Base-by-base conservation (phyloP, 1,140 invertebrate species). In the Nomia melanderi region DNA sequence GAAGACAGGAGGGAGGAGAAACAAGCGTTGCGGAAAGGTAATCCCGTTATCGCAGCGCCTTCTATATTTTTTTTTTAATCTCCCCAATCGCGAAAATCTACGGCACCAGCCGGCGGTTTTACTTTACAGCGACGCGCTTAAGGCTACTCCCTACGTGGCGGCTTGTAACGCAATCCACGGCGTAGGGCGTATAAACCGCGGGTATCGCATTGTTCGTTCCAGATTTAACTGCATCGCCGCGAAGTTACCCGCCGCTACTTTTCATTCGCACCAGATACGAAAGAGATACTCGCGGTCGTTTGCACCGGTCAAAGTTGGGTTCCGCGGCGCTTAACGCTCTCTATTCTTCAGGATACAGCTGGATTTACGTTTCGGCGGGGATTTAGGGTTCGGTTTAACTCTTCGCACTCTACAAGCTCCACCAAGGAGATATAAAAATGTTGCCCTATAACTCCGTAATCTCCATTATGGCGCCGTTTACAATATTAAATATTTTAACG, bases 61-160 rank as follows among this genome's bases (percentile, higher is more conserved):
- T 44, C 60, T 25, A n/a, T 7, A 59, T 27, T 66, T 33, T 53
- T 33, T 65, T 31, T 63, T 36, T 76, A 50, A 76, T 62, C 47
- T 54, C 66, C 47, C 6, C 14, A 44, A 64, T 59, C 29, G 29
- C 27, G 41, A n/a, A n/a, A 54, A 54, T 11, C 25, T 29, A 64
- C 20, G 17, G 1, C 17, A 9, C 14, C 25, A 7, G 12, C 14
- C 25, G 14, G 56, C 66, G 66, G 53, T 56, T 70, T 70, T 57
- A 71, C 25, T 71, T 71, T 44, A 59, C 54, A 59, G 29, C 36
- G 12, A 71, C 39, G 33, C 14, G 67, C 31, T 71, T 47, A 44
- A 71, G 20, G 4, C 27, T 11, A 20, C 36, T 71, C 9, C 39
- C 59, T 59, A 20, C 6, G 36, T 17, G 23, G 47, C 5, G 33